A percentile compares a stretch with the other conserved stretches of the same genome.
These are phyloP conservation scores for Enteromius treurensis DNA, from an alignment of 2,797 vertebrate genomes.

Conservation along the genomic window DNA sequence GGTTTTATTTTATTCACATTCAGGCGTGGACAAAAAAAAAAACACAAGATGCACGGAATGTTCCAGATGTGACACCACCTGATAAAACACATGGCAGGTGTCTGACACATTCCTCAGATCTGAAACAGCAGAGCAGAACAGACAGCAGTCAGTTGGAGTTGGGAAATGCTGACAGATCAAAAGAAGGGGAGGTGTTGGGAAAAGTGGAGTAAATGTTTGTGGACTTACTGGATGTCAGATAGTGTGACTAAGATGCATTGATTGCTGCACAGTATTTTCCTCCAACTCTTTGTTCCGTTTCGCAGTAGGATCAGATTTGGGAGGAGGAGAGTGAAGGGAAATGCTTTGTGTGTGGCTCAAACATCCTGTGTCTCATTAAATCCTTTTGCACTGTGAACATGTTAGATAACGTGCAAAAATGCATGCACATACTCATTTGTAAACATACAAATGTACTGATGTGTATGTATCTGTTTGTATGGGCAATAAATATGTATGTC, in stretches of 20 bases:
- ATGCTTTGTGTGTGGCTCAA: constrained; percentile 15
- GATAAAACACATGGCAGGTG: constrained; percentile 53
- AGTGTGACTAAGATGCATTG: constrained; percentile 34
- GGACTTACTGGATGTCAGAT: constrained; percentile 23
- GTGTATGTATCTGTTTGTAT: not conserved
- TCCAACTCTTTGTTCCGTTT: constrained; percentile 32
- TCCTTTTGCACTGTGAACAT: not conserved
- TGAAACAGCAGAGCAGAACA: constrained; percentile 20
- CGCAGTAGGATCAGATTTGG: not conserved
- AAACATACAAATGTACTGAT: not conserved
- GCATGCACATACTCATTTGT: not conserved
- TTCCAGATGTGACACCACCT: constrained; percentile 44
- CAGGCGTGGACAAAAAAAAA: not conserved
- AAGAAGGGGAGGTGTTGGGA: not conserved
- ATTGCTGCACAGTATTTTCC: constrained; percentile 28
- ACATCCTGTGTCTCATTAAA: not conserved
- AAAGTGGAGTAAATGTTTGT: not conserved
- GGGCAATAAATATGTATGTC: not conserved
- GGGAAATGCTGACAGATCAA: not conserved
- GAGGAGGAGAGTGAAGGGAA: constrained; percentile 24
- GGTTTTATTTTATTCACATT: not conserved
- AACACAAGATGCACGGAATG: not conserved
- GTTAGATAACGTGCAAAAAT: not conserved
- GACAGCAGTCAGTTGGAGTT: constrained; percentile 11
- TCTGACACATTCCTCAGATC: constrained; percentile 35